Conservation (phyloP, 1,140 invertebrate genomes). For the Ceratoteleas bidentatus region DNA sequence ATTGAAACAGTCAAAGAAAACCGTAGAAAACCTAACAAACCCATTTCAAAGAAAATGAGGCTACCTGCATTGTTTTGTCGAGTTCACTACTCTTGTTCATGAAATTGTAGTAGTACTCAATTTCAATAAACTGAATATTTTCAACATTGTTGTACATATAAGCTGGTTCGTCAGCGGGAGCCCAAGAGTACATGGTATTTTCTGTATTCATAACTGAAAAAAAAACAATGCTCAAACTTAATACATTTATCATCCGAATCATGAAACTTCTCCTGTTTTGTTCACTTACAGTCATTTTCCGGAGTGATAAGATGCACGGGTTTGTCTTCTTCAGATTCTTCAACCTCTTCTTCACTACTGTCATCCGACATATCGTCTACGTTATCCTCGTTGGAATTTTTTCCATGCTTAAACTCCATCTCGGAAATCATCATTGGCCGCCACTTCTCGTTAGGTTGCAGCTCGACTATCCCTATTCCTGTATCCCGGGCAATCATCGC, state of each 20-base stretch:
- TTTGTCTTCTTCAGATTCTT: not conserved
- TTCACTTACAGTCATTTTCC: slow-evolving; percentile 24
- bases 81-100: slow-evolving; percentile 66
- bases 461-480: slow-evolving; percentile 69
- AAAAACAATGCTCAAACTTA: no score
- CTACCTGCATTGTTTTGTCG: slow-evolving; percentile 20
- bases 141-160: slow-evolving; percentile 84
- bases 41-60: no score
- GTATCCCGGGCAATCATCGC: slow-evolving; percentile 81
- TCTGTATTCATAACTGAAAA: slow-evolving; percentile 68
- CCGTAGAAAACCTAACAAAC: no score
- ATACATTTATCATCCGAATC: no score
- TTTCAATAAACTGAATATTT: slow-evolving; percentile 84
- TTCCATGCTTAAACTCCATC: not conserved
- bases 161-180: slow-evolving; percentile 83
- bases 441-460: slow-evolving; percentile 69
- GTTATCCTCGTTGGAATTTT: not conserved
- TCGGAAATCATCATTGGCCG: slow-evolving; percentile 54
- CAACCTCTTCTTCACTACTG: not conserved
- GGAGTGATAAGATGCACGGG: slow-evolving; percentile 14
- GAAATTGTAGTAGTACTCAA: slow-evolving; percentile 86
- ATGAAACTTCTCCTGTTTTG: no score
- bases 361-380: not conserved
- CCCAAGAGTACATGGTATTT: slow-evolving; percentile 79
- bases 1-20: no score